Evolutionary conservation across 2,797 vertebrate genomes (phyloP).

Genomic region (Pipistrellus nathusii): DNA sequence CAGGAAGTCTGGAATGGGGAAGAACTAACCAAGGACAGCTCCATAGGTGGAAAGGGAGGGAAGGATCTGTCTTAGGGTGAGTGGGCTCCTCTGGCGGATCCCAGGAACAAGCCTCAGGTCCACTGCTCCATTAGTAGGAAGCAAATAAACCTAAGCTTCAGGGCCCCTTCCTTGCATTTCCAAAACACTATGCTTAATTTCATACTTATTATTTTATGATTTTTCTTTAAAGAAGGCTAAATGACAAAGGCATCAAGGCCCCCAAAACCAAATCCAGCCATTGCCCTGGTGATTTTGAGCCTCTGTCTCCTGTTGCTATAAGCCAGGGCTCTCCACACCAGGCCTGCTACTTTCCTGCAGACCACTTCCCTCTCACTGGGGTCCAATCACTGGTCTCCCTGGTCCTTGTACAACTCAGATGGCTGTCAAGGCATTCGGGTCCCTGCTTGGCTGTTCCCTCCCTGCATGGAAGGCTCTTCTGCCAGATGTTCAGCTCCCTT

Average conservation of each 20-base stretch:
- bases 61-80: background rate
- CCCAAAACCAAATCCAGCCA: background rate
- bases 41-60: background rate
- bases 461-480: background rate
- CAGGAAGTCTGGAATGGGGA: background rate
- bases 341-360: background rate
- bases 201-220: background rate
- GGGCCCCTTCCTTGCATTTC: background rate
- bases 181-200: background rate
- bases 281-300: background rate
- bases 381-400: background rate
- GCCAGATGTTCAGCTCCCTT: too few species aligned
- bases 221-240: conserved; percentile 8
- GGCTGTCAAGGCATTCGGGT: background rate
- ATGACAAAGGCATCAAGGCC: background rate
- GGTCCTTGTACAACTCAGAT: fast-evolving
- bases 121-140: background rate
- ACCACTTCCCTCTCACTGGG: background rate
- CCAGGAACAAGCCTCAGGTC: background rate
- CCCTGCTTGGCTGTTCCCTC: background rate
- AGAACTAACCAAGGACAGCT: background rate
- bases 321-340: background rate
- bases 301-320: background rate
- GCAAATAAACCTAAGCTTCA: background rate
- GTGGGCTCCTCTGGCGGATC: background rate